Evolutionary conservation across 1,140 invertebrate species (phyloP).

Genomic region (Oscheius sp.): DNA sequence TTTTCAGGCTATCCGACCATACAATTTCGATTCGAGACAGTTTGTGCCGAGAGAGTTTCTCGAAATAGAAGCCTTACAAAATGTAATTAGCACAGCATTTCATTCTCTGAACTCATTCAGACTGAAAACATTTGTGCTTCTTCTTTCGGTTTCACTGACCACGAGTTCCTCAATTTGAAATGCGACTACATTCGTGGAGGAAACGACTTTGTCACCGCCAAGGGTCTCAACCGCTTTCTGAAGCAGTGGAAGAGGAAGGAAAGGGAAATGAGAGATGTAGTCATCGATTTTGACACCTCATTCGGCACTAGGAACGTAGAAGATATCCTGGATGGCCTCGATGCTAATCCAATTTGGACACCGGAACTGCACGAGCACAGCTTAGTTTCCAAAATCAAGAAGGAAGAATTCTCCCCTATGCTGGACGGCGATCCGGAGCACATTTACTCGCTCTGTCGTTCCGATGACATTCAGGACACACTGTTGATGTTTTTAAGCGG

Average conservation of each 20-base stretch:
- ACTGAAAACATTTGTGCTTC: background rate
- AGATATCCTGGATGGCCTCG: background rate
- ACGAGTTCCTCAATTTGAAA: background rate
- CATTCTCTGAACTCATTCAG: too few species aligned
- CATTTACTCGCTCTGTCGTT: background rate
- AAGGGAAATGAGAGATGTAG: background rate
- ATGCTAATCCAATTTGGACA: background rate
- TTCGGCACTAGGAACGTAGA: background rate
- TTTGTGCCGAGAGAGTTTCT: background rate
- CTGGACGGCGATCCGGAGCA: background rate
- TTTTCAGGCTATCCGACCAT: background rate
- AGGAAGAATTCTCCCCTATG: background rate
- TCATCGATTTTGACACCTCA: background rate
- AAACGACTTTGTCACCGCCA: background rate
- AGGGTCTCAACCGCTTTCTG: background rate
- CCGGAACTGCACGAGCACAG: background rate
- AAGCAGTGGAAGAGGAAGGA: constrained; percentile 1
- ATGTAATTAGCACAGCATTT: too few species aligned
- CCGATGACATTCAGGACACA: background rate
- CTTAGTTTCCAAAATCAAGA: background rate
- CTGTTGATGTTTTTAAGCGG: background rate
- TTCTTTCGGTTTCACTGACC: background rate
- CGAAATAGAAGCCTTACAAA: background rate
- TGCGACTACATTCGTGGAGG: background rate
- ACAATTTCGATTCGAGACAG: background rate